Evolutionary conservation across 2,113 vertebrate genomes (phyloP).

Genomic region (Suncus etruscus): DNA sequence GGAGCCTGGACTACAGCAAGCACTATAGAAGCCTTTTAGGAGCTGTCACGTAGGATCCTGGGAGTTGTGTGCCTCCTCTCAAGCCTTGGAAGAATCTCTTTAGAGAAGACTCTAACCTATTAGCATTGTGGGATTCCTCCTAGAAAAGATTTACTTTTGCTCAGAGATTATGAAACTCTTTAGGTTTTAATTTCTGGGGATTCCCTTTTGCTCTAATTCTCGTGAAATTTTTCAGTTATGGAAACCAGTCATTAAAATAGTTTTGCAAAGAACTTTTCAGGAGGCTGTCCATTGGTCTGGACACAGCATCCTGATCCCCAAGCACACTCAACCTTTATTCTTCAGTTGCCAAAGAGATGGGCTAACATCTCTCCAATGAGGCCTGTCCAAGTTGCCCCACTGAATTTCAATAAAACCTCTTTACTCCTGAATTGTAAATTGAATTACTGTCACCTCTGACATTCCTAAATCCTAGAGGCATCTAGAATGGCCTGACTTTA

Average conservation of each 20-base stretch:
- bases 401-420: background rate
- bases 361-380: background rate
- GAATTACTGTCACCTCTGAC: background rate
- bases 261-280: slow-evolving; percentile 35
- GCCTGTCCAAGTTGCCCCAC: background rate
- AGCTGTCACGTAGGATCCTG: background rate
- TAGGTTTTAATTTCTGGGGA: slow-evolving; percentile 71
- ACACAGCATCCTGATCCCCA: background rate
- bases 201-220: slow-evolving; percentile 58
- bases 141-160: slow-evolving; percentile 62
- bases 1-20: background rate
- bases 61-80: background rate
- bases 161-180: slow-evolving; percentile 69
- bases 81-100: background rate
- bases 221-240: slow-evolving; percentile 54
- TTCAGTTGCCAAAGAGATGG: background rate
- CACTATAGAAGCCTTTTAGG: background rate
- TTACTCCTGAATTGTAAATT: background rate
- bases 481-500: background rate
- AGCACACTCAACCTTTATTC: background rate
- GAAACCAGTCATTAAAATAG: slow-evolving; percentile 23
- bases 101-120: background rate
- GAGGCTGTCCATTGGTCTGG: background rate
- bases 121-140: slow-evolving; percentile 59
- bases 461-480: background rate